Conservation (phyloP, 2,797 vertebrate genomes). For the Oophaga sylvatica region DNA sequence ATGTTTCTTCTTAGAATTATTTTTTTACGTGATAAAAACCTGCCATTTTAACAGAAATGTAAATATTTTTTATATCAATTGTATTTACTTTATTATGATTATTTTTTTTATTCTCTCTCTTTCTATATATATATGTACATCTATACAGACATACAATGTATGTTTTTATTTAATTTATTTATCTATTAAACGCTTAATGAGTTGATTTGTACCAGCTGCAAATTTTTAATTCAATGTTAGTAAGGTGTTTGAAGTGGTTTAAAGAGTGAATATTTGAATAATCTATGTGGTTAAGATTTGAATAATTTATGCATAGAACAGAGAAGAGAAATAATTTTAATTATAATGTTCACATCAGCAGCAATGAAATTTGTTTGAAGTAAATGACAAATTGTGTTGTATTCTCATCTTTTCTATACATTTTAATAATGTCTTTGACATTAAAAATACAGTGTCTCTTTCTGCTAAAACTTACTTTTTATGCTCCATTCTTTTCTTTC, state of each 20-base stretch:
- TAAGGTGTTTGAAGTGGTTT: constrained; percentile 73
- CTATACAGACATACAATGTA: neutral
- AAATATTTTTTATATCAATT: no score
- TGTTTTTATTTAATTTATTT: neutral
- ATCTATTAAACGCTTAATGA: constrained; percentile 63
- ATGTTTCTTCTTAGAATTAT: no score
- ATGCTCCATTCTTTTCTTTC: no score
- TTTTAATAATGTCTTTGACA: constrained; percentile 41
- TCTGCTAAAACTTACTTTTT: neutral
- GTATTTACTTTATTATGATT: neutral
- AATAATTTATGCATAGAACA: constrained; percentile 78
- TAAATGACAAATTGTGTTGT: constrained; percentile 63
- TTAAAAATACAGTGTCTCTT: neutral
- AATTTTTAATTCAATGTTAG: constrained; percentile 62
- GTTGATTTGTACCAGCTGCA: constrained; percentile 63
- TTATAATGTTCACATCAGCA: constrained; percentile 71
- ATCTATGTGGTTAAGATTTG: constrained; percentile 73
- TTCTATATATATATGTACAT: neutral
- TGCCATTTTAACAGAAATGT: no score
- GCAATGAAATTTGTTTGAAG: constrained; percentile 71
- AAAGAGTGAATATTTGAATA: constrained; percentile 77
- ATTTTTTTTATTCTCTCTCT: neutral
- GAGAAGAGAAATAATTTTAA: constrained; percentile 73
- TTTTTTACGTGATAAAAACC: no score
- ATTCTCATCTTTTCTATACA: neutral